Evolutionary conservation across 2,888 invertebrate species (phyloP).

Genomic region (Plagiodera versicolora): DNA sequence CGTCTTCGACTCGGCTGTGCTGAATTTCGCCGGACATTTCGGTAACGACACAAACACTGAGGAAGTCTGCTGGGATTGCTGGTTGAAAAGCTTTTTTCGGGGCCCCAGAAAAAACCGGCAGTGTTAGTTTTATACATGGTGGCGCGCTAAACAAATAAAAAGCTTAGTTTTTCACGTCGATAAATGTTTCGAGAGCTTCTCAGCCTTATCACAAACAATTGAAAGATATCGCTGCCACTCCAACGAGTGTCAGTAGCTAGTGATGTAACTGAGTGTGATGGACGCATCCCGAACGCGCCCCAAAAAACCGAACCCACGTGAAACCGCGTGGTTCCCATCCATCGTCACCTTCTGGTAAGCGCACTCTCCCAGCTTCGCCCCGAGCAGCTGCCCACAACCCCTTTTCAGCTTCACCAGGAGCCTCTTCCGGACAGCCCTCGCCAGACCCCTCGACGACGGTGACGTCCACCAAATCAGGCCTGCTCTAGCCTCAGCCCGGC

Average conservation of each 20-base stretch:
- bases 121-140: too few relatives aligned
- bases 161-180: too few relatives aligned
- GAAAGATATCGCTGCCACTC: background rate
- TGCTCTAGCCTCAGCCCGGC: conserved; percentile 32
- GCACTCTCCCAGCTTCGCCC: too few relatives aligned
- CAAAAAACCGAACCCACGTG: conserved; percentile 64
- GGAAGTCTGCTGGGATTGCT: background rate
- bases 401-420: conserved; percentile 31
- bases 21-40: background rate
- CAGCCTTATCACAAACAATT: background rate
- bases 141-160: too few relatives aligned
- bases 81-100: background rate
- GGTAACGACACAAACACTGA: too few relatives aligned
- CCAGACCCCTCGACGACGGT: conserved; percentile 58
- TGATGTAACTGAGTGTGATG: conserved; percentile 46
- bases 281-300: conserved; percentile 59
- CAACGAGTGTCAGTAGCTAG: background rate
- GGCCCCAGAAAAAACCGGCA: background rate
- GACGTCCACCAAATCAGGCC: conserved; percentile 60
- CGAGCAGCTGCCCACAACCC: too few relatives aligned
- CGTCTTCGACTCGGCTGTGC: background rate
- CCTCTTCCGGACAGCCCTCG: conserved; percentile 64
- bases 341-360: conserved; percentile 69
- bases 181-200: too few relatives aligned
- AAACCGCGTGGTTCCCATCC: conserved; percentile 65